Evolutionary conservation across 2,113 vertebrate species (phyloP), one percentile per base, ranked within the genome.

Genomic region (Morphnarchus princeps): DNA sequence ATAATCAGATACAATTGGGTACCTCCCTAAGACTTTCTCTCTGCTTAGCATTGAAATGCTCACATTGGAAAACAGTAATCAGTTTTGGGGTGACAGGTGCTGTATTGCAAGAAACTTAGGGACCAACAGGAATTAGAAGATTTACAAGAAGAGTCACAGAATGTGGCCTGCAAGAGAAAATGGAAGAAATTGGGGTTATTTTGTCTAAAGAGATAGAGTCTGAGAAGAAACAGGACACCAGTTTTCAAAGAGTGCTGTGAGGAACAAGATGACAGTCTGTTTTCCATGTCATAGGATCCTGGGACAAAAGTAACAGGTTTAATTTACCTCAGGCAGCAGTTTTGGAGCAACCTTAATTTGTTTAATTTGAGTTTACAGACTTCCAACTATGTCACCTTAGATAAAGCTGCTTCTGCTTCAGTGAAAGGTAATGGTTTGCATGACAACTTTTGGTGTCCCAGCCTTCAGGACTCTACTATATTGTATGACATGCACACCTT

Each of bases 401-500:
- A 40, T 57, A 43, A 72, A 86, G 11, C 57, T 70, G 4, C 5
- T 70, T 73, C 61, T 70, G 31, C 36, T 24, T 40, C 20, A 57
- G 12, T 34, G 18, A 49, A 65, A 65, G 6, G 54, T 9, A 49
- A 31, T 5, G 4, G 11, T 77, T 77, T 55, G 16, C 59, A 36
- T 7, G n/a, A 63, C 7, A 55, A 19, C 3, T 49, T 82, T 69
- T 80, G 11, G 6, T 43, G 34, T 36, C 16, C 31, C 28, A n/a
- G 43, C 29, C 24, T 34, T 47, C 16, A 43, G 43, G 43, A 61
- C 11, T 49, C 13, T 38, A 11, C 20, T 36, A 7, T 14, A 5
- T 0, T 34, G 5, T 31, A n/a, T 4, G 8, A 21, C 18, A n/a
- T 5, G 1, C 6, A 55, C 9, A 24, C 3, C 9, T 71, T 26